phyloP scores from a whole-genome alignment of 2,888 invertebrate species.

The Coleophora flavipennella region DNA sequence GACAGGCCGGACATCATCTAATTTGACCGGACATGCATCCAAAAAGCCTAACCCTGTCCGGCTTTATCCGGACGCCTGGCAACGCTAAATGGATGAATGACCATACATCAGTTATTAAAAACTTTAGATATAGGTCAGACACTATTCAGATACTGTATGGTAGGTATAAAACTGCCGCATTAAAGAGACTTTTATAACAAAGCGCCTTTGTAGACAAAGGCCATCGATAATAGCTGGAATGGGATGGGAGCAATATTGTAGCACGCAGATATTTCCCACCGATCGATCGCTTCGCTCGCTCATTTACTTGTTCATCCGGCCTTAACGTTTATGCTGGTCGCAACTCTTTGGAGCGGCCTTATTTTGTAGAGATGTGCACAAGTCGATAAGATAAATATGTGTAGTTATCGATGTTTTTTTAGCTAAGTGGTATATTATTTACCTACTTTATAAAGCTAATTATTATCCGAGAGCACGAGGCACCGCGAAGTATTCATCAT shows the following conservation, averaged over 20 bases:
- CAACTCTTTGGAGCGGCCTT: constrained; percentile 54
- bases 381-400: not conserved
- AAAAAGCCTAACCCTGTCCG: no score
- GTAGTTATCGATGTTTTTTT: no score
- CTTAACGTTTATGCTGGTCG: constrained; percentile 57
- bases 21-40: no score
- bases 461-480: no score
- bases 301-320: constrained; percentile 67
- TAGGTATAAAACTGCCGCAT: not conserved
- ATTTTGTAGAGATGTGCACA: constrained; percentile 24
- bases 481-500: no score
- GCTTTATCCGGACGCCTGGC: no score
- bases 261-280: constrained; percentile 18
- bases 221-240: constrained; percentile 30
- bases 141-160: not conserved
- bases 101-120: no score
- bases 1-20: no score
- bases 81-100: no score
- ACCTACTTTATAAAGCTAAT: no score
- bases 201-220: constrained; percentile 23
- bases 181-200: constrained; percentile 11
- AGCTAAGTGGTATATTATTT: no score
- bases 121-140: not conserved
- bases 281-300: constrained; percentile 35
- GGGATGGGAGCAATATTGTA: constrained; percentile 32